Percentiles rank a stretch among this genome's conserved stretches.
Evolutionary conservation across 2,113 vertebrate species (phyloP).

Genomic region (Mohoua ochrocephala): DNA sequence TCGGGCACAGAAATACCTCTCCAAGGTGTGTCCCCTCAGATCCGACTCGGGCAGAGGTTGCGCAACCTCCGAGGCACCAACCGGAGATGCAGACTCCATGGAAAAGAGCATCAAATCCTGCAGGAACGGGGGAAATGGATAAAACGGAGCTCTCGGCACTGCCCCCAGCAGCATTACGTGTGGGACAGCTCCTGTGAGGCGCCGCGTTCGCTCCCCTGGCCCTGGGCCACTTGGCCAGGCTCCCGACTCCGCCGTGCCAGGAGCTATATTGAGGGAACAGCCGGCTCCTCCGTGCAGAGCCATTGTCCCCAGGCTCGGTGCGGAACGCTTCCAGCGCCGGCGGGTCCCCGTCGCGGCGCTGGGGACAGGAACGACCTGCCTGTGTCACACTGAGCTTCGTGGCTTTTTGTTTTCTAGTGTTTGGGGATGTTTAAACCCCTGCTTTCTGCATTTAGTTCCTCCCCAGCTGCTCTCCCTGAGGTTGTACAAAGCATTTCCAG

Average conservation of each 20-base stretch:
- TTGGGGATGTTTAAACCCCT: neutral
- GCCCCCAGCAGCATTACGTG: rapidly evolving
- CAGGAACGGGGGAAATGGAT: rapidly evolving
- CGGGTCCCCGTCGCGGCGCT: rapidly evolving
- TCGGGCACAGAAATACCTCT: neutral
- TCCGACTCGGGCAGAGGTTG: neutral
- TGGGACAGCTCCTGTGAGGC: neutral
- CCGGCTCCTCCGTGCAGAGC: neutral
- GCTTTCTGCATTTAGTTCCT: neutral
- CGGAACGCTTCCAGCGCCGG: neutral
- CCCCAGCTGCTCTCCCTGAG: neutral
- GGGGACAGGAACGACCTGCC: neutral
- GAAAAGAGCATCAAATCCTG: neutral
- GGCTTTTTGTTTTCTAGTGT: neutral
- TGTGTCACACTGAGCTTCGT: rapidly evolving
- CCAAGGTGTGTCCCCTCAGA: neutral
- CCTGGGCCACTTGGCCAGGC: neutral
- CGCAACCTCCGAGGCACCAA: rapidly evolving
- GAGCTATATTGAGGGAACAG: neutral
- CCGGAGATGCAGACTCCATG: rapidly evolving
- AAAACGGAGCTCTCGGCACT: rapidly evolving
- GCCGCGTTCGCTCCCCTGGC: neutral
- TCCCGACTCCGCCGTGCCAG: neutral
- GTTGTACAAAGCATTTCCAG: neutral
- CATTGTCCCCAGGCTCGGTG: neutral